Conservation (phyloP, 2,888 invertebrate genomes). For the Tenthredo scrophulariae region DNA sequence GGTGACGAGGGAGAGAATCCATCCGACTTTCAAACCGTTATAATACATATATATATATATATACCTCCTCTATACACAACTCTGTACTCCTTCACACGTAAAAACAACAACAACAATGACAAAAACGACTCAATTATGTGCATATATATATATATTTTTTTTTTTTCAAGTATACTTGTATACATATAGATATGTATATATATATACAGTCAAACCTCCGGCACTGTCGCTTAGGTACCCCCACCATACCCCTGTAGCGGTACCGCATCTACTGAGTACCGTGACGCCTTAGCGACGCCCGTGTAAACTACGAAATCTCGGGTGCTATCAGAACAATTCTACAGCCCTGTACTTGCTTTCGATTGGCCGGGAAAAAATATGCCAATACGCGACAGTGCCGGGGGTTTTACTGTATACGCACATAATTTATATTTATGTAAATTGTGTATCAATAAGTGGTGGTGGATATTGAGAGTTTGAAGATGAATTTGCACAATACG, state of each 20-base stretch:
- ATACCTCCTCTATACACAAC: neutral
- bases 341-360: too few relatives aligned
- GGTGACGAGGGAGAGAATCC: slow-evolving; percentile 1
- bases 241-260: too few relatives aligned
- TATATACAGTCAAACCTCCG: too few relatives aligned
- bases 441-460: neutral
- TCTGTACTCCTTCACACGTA: neutral
- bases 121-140: neutral
- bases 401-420: too few relatives aligned
- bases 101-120: neutral
- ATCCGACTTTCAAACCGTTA: slow-evolving; percentile 25
- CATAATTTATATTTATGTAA: neutral
- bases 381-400: too few relatives aligned
- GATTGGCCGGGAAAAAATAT: too few relatives aligned
- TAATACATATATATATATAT: slow-evolving; percentile 11
- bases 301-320: too few relatives aligned
- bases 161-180: neutral
- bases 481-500: neutral
- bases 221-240: too few relatives aligned
- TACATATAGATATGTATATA: too few relatives aligned
- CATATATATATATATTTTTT: neutral
- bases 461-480: neutral
- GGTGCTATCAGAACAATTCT: too few relatives aligned
- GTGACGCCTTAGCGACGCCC: too few relatives aligned
- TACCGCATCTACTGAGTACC: too few relatives aligned